Conservation (phyloP, 2,797 vertebrate species). For the Erpetoichthys calabaricus region DNA sequence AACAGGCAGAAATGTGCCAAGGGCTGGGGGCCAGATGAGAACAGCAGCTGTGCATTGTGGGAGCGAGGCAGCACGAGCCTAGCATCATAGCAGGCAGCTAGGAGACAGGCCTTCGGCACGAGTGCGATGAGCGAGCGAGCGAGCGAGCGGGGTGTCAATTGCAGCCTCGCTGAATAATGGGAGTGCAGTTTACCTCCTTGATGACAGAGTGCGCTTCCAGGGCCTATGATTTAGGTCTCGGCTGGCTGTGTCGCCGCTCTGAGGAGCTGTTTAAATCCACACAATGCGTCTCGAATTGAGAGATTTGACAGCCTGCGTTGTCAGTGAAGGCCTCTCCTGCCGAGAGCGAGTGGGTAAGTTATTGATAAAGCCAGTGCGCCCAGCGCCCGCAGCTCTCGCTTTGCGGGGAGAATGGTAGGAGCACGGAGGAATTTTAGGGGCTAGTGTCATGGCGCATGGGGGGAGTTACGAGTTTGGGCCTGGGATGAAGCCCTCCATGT, state of each 20-base stretch:
- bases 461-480: too few relatives aligned
- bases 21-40: too few relatives aligned
- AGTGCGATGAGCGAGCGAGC: neutral
- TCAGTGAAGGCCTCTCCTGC: conserved; percentile 40
- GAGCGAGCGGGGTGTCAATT: neutral
- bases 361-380: conserved; percentile 33
- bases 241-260: too few relatives aligned
- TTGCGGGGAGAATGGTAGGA: neutral
- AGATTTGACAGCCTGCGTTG: conserved; percentile 40
- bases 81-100: too few relatives aligned
- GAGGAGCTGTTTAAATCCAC: conserved; percentile 26
- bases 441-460: too few relatives aligned
- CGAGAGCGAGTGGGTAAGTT: conserved; percentile 41
- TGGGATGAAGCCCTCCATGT: too few relatives aligned
- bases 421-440: too few relatives aligned
- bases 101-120: too few relatives aligned
- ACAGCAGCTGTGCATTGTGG: too few relatives aligned
- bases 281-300: conserved; percentile 37
- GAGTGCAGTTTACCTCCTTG: neutral
- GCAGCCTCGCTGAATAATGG: neutral
- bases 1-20: too few relatives aligned
- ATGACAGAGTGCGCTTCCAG: neutral
- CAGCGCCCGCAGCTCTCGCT: neutral
- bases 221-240: neutral
- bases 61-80: too few relatives aligned